Percentiles rank a stretch among this genome's conserved stretches.
Evolutionary conservation across 2,888 invertebrate genomes (phyloP).

Genomic region (Crocallis elinguaria): DNA sequence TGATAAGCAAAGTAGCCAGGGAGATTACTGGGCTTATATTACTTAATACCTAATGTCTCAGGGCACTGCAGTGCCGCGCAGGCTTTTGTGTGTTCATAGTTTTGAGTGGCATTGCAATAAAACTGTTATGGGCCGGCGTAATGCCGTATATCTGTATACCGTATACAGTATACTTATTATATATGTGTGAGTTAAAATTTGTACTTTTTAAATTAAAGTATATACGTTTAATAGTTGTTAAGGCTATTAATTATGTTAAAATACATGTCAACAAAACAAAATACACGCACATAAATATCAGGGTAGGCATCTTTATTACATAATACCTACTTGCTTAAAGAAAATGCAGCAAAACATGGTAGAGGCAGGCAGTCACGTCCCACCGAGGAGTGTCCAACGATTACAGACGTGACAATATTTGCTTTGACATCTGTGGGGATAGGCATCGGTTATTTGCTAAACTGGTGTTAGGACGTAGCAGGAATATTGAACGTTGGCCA

Average conservation of each 20-base stretch:
- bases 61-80: too few species aligned
- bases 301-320: not conserved
- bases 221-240: too few species aligned
- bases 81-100: too few species aligned
- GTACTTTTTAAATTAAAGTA: too few species aligned
- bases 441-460: conserved; percentile 41
- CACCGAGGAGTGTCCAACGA: conserved; percentile 57
- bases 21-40: too few species aligned
- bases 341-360: conserved; percentile 55
- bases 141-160: too few species aligned
- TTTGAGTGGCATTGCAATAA: too few species aligned
- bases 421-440: conserved; percentile 48
- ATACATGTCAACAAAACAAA: not conserved
- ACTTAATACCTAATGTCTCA: too few species aligned
- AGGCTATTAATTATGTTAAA: not conserved
- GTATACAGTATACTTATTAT: too few species aligned
- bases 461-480: conserved; percentile 39
- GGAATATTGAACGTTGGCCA: not conserved
- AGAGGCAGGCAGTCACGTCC: conserved; percentile 64
- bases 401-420: conserved; percentile 77
- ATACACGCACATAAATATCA: not conserved
- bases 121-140: too few species aligned
- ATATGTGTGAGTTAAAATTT: too few species aligned
- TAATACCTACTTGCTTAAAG: not conserved
- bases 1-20: too few species aligned